phyloP scores from a whole-genome alignment of 2,113 vertebrate genomes.

The Struthio camelus region DNA sequence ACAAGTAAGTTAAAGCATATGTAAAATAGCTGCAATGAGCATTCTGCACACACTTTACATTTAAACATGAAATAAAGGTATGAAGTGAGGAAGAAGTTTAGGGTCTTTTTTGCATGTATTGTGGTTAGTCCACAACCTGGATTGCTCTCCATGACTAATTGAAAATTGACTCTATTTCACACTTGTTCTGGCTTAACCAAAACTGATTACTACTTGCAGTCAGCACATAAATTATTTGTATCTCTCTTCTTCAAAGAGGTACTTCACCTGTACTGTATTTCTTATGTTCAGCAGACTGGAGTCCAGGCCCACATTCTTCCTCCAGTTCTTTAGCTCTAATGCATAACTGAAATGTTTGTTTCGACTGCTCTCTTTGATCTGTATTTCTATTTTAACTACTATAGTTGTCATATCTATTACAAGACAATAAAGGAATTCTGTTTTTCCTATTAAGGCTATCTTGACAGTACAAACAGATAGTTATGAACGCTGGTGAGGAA shows the following conservation, averaged over 20 bases:
- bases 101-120: neutral
- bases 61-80: slow-evolving; percentile 1
- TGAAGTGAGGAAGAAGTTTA: neutral
- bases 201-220: neutral
- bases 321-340: neutral
- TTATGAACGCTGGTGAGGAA: neutral
- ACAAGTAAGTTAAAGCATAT: neutral
- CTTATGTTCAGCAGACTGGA: neutral
- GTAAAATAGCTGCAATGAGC: neutral
- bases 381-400: neutral
- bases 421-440: neutral
- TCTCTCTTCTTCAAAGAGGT: neutral
- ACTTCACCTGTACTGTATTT: neutral
- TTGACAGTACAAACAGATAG: neutral
- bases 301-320: neutral
- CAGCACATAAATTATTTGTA: neutral
- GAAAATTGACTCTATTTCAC: slow-evolving; percentile 1
- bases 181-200: slow-evolving; percentile 16
- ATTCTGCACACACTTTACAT: neutral
- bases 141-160: slow-evolving; percentile 23
- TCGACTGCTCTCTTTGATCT: neutral
- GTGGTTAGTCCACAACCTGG: neutral
- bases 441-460: neutral
- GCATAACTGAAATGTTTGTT: neutral
- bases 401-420: neutral